Conservation (phyloP, 2,113 vertebrate species). For the Eleginops maclovinus region DNA sequence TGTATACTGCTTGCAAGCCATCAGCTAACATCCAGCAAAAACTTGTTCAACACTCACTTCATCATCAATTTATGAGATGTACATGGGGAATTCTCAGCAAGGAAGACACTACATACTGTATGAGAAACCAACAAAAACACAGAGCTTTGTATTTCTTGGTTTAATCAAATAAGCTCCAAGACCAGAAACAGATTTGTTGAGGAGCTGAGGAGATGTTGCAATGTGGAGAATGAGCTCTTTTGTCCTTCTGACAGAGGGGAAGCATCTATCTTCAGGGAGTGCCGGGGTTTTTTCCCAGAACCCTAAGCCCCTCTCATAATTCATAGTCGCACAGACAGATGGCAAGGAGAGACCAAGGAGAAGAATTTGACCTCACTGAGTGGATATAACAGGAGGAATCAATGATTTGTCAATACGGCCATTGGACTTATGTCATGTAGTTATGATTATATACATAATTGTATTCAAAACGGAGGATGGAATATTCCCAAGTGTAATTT, state of each 20-base stretch:
- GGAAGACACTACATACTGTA: conserved; percentile 37
- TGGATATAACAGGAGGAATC: background rate
- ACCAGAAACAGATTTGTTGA: conserved; percentile 63
- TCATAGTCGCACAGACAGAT: conserved; percentile 59
- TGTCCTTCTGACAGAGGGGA: conserved; percentile 63
- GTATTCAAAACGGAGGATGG: conserved; percentile 29
- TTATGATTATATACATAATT: conserved; percentile 20
- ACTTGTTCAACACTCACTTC: conserved; percentile 40
- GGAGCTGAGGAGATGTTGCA: conserved; percentile 58
- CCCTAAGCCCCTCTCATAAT: conserved; percentile 64
- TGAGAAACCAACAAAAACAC: conserved; percentile 57
- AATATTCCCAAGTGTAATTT: conserved; percentile 38
- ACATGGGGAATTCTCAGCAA: conserved; percentile 48
- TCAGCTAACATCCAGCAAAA: conserved; percentile 44
- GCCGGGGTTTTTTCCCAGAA: conserved; percentile 73
- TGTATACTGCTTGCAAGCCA: conserved; percentile 44
- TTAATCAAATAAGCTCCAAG: conserved; percentile 65
- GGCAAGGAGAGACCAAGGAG: conserved; percentile 36
- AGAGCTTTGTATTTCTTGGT: conserved; percentile 48
- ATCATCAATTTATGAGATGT: conserved; percentile 40
- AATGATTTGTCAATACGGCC: conserved; percentile 36
- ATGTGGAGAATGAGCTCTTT: conserved; percentile 63
- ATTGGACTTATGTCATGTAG: conserved; percentile 33
- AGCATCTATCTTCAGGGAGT: conserved; percentile 73
- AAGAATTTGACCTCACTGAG: conserved; percentile 43